phyloP scores from a whole-genome alignment of 2,113 vertebrate species.

The Tiliqua scincoides region DNA sequence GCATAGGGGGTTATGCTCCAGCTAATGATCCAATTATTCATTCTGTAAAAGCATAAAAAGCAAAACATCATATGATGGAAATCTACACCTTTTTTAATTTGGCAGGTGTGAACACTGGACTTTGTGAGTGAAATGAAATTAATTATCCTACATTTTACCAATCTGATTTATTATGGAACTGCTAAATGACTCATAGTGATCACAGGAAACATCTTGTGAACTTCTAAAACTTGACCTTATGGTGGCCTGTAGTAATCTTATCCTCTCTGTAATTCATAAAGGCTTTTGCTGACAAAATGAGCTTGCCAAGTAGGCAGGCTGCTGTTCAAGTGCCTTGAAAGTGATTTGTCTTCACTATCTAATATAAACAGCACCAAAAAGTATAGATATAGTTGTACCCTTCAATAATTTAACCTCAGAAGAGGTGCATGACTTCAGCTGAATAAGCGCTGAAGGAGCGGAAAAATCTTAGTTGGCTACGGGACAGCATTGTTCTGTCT shows the following conservation, averaged over 20 bases:
- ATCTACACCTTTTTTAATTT: conserved; percentile 27
- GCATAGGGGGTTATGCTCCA: conserved; percentile 1
- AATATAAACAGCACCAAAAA: conserved; percentile 14
- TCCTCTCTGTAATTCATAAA: conserved; percentile 26
- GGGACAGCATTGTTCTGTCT: neutral
- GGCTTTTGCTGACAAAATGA: neutral
- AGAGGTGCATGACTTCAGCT: neutral
- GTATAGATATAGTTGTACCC: neutral
- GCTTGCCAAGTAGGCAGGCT: neutral
- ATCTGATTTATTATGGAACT: conserved; percentile 19
- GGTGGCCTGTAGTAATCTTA: neutral
- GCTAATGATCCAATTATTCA: neutral
- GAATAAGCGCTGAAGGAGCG: neutral
- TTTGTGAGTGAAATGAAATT: neutral
- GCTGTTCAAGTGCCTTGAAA: neutral
- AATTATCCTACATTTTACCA: neutral
- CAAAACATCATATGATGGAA: neutral
- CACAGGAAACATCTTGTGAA: conserved; percentile 11
- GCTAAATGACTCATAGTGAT: conserved; percentile 14
- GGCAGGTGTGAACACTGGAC: neutral
- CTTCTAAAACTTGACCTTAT: conserved; percentile 8
- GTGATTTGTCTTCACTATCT: conserved; percentile 19
- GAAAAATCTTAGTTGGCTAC: neutral
- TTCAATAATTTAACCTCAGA: conserved; percentile 17
- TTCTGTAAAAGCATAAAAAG: neutral